phyloP scores from a whole-genome alignment of 2,797 vertebrate genomes.

The Alfaro cultratus region DNA sequence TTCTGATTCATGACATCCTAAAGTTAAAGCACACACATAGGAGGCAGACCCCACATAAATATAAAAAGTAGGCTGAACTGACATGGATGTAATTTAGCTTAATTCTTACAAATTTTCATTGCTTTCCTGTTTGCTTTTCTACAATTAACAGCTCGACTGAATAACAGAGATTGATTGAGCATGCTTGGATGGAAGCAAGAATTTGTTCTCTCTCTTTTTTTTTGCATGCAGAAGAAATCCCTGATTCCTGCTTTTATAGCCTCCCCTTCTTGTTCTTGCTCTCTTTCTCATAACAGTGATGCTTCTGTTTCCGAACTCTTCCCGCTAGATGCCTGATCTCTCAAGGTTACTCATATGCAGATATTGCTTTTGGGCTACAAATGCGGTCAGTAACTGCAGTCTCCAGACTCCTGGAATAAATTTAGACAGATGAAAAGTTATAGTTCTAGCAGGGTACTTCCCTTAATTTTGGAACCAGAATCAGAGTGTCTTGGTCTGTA shows the following conservation, averaged over 20 bases:
- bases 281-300: constrained; percentile 51
- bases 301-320: constrained; percentile 59
- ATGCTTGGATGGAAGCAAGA: constrained; percentile 14
- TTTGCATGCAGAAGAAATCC: constrained; percentile 26
- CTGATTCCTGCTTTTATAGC: constrained; percentile 41
- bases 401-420: not conserved
- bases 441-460: not conserved
- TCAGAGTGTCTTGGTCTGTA: not conserved
- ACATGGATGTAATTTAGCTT: constrained; percentile 23
- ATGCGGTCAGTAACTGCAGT: constrained; percentile 29
- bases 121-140: constrained; percentile 13
- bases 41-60: not conserved
- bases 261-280: constrained; percentile 45
- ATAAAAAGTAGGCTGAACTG: constrained; percentile 8
- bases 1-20: not conserved
- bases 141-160: constrained; percentile 24
- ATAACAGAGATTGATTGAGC: constrained; percentile 9
- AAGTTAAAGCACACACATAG: not conserved
- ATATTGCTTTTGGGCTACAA: constrained; percentile 22
- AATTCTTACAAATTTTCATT: not conserved
- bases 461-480: not conserved
- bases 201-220: constrained; percentile 17
- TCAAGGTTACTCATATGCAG: constrained; percentile 53
- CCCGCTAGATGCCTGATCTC: constrained; percentile 44
- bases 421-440: not conserved